Base-by-base conservation (phyloP, 1,140 invertebrate genomes). In the Eriocheir sinensis region DNA sequence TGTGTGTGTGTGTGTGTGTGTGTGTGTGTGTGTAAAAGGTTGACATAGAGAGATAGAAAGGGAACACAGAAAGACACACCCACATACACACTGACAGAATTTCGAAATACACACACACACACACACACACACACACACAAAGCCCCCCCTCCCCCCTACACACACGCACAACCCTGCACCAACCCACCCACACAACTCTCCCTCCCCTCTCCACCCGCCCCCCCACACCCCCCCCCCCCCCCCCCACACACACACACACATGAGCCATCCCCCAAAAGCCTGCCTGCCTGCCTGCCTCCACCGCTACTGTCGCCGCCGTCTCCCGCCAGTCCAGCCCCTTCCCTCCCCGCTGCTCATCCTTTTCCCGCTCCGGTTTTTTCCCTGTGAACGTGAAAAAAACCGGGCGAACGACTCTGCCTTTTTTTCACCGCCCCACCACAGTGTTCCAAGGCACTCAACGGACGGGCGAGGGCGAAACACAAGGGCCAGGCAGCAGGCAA, bases 371-470 rank as follows among this genome's bases (percentile, higher is more conserved):
- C n/a, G n/a, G n/a, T n/a, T n/a, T n/a, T 72, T 72, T 72, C 60
- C 12, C 60, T 72, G n/a, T 15, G 60, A n/a, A 72, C 27, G 60
- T 72, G 27, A 21, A 72, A 21, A 72, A 72, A 72, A 72, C 21
- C 21, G 4, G 6, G 6, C n/a, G 12, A 6, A n/a, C 21, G 60
- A 72, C 60, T 17, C 21, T 72, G 60, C 27, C 60, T 72, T 72
- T 60, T 72, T 72, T 48, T 48, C 15, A 8, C 4, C 4, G 21
- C 60, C 60, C 27, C 21, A 4, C 60, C 60, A 48, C 8, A 72
- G 60, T 72, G 60, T 72, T 72, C 60, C 60, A 72, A 72, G 60
- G 60, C 60, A 72, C 60, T 72, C 60, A 72, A 72, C 60, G n/a
- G n/a, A 21, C 60, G n/a, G 27, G 60, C 60, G n/a, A 72, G 60